Conservation (phyloP, 2,797 vertebrate species). For the Centroberyx gerrardi region DNA sequence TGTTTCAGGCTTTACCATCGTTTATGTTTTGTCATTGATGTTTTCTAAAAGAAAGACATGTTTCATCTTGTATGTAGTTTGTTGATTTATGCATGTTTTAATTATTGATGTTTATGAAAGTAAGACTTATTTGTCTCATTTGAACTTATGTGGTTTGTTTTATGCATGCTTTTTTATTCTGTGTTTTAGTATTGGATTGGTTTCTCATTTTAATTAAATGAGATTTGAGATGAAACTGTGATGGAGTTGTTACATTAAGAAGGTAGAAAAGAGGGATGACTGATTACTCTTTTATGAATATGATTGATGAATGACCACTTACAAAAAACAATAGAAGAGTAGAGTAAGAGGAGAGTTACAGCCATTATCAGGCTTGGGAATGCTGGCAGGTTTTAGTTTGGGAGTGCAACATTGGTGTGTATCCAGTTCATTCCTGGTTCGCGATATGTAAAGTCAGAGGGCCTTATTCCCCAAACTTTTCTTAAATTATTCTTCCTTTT, state of each 20-base stretch:
- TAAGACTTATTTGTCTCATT: slow-evolving; percentile 29
- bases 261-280: not conserved
- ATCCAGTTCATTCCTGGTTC: no score
- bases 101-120: slow-evolving; percentile 46
- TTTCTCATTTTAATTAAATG: slow-evolving; percentile 75
- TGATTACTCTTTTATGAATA: not conserved
- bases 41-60: slow-evolving; percentile 8
- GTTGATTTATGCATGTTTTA: slow-evolving; percentile 68
- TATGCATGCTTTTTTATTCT: slow-evolving; percentile 65
- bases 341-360: no score
- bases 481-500: no score
- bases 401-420: no score
- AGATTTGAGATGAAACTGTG: slow-evolving; percentile 38
- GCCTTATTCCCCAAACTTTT: no score
- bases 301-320: no score
- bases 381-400: no score
- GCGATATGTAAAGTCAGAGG: no score
- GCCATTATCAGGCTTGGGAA: no score
- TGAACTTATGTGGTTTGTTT: slow-evolving; percentile 52
- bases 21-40: slow-evolving; percentile 6
- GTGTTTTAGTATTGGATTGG: slow-evolving; percentile 23
- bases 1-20: not conserved
- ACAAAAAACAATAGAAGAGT: no score
- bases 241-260: not conserved
- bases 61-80: slow-evolving; percentile 20